Evolutionary conservation across 2,113 vertebrate species (phyloP).

Genomic region (Scomber scombrus): DNA sequence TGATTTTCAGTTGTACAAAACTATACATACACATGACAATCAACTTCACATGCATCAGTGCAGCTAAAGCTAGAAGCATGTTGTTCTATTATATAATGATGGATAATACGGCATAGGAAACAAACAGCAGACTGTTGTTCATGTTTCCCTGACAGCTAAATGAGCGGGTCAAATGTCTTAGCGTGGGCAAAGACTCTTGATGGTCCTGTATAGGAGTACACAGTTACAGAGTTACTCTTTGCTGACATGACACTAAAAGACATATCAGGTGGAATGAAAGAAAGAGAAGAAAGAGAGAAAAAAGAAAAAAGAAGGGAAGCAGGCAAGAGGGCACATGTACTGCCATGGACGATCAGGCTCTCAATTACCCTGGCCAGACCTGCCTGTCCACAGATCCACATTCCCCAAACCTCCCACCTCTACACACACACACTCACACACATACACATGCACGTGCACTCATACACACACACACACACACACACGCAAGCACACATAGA

Average conservation of each 20-base stretch:
- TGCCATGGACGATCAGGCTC: constrained; percentile 59
- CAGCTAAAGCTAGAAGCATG: neutral
- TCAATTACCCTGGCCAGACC: constrained; percentile 75
- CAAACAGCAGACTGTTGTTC: constrained; percentile 17
- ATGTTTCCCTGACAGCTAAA: constrained; percentile 26
- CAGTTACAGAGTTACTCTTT: constrained; percentile 1
- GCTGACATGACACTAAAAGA: constrained; percentile 2
- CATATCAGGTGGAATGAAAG: constrained; percentile 1
- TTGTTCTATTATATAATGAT: constrained; percentile 17
- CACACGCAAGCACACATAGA: constrained; percentile 27
- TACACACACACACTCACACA: neutral
- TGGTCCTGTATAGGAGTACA: neutral
- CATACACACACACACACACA: neutral
- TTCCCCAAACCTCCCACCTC: constrained; percentile 19
- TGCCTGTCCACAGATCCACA: constrained; percentile 51
- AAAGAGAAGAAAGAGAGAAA: constrained; percentile 11
- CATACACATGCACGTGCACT: constrained; percentile 5
- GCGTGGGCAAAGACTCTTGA: constrained; percentile 22
- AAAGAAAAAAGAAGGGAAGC: constrained; percentile 26
- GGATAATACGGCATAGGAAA: constrained; percentile 27
- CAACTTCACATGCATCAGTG: neutral
- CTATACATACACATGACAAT: neutral
- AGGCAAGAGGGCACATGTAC: constrained; percentile 43
- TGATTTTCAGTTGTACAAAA: neutral
- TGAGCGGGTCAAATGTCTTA: constrained; percentile 31